Base-by-base conservation (phyloP, 2,888 invertebrate species). In the Myathropa florea region DNA sequence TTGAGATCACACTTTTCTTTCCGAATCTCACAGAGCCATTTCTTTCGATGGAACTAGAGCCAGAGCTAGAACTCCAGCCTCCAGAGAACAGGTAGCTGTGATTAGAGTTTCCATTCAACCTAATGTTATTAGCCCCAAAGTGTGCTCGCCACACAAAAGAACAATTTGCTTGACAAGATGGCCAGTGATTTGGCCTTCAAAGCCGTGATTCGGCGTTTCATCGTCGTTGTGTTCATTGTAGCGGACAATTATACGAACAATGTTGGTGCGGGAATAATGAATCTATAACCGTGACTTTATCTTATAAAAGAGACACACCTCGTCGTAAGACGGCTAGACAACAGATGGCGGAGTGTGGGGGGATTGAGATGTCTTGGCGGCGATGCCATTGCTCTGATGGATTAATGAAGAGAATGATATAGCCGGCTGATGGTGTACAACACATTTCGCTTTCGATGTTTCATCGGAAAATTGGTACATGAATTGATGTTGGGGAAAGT, bases 401-500 rank as follows among this genome's bases (percentile, higher is more conserved):
- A 83, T 82, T 86, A 79, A 86, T 83, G 55, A 86, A 70, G 65
- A 86, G 78, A 70, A 83, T 78, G 64, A 81, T 46, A 46, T 7
- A 46, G 72, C 73, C 67, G 76, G 68, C 68, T 60, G 68, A 14
- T 68, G 67, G 55, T 33, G 63, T 39, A 79, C 57, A 59, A 30
- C 60, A 79, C 83, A 86, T 79, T 86, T 86, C 86, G 86, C 86
- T 86, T 86, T 86, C 86, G 78, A 83, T 86, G 86, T 86, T 83
- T 83, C 78, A 83, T 79, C 61, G 83, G 70, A 86, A 86, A 86
- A 86, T 86, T 86, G 86, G 86, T 86, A 86, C 86, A 86, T 83
- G 86, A 86, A 86, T 83, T 79, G 86, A 86, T 86, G 86, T 86
- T 86, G 86, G 73, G 73, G 86, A 86, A 86, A 86, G 86, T 86